Conservation (phyloP, 2,797 vertebrate genomes). For the Acrossocheilus fasciatus region DNA sequence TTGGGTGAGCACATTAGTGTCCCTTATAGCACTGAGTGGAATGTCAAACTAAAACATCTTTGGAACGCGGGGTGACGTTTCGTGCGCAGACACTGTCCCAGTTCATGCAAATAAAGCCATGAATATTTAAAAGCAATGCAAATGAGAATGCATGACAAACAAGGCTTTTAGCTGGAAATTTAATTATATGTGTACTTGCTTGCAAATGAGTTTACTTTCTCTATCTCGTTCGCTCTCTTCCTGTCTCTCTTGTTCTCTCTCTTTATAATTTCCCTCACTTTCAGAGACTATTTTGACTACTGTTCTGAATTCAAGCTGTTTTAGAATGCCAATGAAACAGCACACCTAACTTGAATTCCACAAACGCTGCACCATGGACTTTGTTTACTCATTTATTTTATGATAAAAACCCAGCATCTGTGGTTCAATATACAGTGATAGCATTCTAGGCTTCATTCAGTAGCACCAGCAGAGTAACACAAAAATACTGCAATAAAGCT, state of each 20-base stretch:
- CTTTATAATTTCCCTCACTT: conserved; percentile 44
- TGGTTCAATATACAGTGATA: background rate
- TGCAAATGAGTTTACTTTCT: conserved; percentile 76
- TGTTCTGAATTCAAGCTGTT: conserved; percentile 25
- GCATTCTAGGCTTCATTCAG: background rate
- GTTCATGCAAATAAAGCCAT: conserved; percentile 79
- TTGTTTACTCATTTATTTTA: background rate
- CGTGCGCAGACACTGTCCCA: conserved; percentile 65
- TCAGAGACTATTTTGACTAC: conserved; percentile 2
- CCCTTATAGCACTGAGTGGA: conserved; percentile 47
- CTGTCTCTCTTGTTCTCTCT: conserved; percentile 60
- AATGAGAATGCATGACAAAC: conserved; percentile 77
- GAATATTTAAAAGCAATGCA: conserved; percentile 79
- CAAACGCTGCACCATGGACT: background rate
- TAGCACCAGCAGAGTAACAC: background rate
- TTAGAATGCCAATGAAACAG: conserved; percentile 8
- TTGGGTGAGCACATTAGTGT: conserved; percentile 47
- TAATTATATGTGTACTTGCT: conserved; percentile 76
- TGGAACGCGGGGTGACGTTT: conserved; percentile 65
- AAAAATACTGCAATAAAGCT: background rate
- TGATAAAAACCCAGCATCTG: background rate
- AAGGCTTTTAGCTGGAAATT: conserved; percentile 79
- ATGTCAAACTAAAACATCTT: conserved; percentile 50
- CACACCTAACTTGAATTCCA: background rate
- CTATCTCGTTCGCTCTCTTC: conserved; percentile 50